Evolutionary conservation across 1,140 invertebrate species (phyloP), one percentile per base, ranked within the genome.

Genomic region (Papilio polytes): DNA sequence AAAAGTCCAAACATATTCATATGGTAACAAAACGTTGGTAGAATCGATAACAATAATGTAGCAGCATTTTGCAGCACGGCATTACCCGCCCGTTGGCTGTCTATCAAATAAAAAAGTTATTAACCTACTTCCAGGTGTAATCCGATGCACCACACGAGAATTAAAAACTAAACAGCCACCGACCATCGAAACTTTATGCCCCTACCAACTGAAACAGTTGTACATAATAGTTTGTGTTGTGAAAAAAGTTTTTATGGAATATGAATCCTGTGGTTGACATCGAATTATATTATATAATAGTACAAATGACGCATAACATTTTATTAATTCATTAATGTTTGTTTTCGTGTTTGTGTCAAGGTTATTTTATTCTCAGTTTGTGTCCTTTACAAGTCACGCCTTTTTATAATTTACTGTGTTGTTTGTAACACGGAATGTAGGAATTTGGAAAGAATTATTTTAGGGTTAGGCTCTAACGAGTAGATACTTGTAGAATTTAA

Each of bases 41-140:
- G 7, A 70, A 36, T 70, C 63, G 26, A 70, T 70, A 70, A 31
- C 13, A 70, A 70, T 70, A 31, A 70, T 63, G 59, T 70, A 70
- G 26, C 3, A 12, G 26, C 3, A 8, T 70, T 31, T 76, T 74
- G 73, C 73, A 46, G 13, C 74, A 51, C 74, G 74, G 74, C 74
- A 51, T 76, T 76, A 7, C 9, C 74, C 41, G 73, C 73, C 31
- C 31, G 31, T 20, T 41, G 70, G 0, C 70, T 74, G 74, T 76
- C 74, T 76, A 76, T 76, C 74, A 76, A 76, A 76, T 76, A 76
- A 76, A 76, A 70, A 51, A 76, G 74, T 76, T 46, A 76, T 76
- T 76, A 76, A 76, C 74, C 74, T 26, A 76, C n/a, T 76, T 76
- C 36, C 46, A 44, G 13, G 44, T 51, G 44, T 76, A 76, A 76